Evolutionary conservation across 1,140 invertebrate species (phyloP).

Genomic region (Euura saliciscinereae): DNA sequence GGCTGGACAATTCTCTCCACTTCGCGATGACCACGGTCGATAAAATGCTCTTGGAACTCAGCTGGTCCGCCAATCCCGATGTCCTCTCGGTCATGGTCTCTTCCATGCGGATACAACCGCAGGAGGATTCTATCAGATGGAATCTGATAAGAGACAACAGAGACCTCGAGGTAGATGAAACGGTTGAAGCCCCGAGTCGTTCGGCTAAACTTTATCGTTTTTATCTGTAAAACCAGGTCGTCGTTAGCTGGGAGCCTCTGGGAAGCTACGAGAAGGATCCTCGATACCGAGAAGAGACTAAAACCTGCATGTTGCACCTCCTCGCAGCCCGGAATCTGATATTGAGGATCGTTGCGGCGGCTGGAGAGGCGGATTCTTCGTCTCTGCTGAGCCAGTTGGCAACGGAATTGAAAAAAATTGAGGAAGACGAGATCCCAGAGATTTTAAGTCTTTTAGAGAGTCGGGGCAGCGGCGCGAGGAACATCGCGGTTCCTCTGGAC

Average conservation of each 20-base stretch:
- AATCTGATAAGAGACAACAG: constrained; percentile 65
- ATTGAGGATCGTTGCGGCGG: constrained; percentile 49
- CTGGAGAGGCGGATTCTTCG: constrained; percentile 39
- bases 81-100: constrained; percentile 43
- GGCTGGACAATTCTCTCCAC: constrained; percentile 83
- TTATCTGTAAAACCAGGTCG: constrained; percentile 37
- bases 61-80: constrained; percentile 56
- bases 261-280: constrained; percentile 36
- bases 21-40: constrained; percentile 78
- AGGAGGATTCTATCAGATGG: constrained; percentile 62
- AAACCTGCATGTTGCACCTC: constrained; percentile 48
- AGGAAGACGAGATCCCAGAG: constrained; percentile 42
- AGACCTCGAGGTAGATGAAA: constrained; percentile 56
- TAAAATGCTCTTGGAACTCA: constrained; percentile 78
- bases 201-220: neutral
- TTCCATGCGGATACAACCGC: constrained; percentile 64
- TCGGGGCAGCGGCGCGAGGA: constrained; percentile 35
- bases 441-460: constrained; percentile 40
- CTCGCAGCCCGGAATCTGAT: constrained; percentile 49
- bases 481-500: constrained; percentile 51
- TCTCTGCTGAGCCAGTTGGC: constrained; percentile 39
- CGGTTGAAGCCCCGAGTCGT: no score
- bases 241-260: constrained; percentile 53
- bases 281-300: constrained; percentile 49
- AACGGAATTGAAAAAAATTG: constrained; percentile 40